phyloP scores from a whole-genome alignment of 2,888 invertebrate species.

The Parascotia fuliginaria region DNA sequence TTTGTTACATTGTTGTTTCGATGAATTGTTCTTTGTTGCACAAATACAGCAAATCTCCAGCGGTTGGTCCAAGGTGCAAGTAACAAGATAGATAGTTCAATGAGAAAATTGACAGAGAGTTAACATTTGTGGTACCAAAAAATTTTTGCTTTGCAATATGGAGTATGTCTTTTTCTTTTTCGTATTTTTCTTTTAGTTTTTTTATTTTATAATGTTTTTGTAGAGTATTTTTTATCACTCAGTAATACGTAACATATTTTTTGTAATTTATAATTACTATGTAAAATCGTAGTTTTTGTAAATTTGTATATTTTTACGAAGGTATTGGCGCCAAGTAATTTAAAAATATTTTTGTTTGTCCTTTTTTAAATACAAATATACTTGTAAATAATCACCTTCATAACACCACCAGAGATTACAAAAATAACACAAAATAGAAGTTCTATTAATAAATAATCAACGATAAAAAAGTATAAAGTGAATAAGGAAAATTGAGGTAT shows the following conservation, averaged over 20 bases:
- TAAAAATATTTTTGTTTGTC: no score
- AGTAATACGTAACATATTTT: neutral
- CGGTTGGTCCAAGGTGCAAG: conserved; percentile 63
- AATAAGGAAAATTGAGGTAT: no score
- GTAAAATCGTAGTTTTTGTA: no score
- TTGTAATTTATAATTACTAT: neutral
- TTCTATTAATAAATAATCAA: no score
- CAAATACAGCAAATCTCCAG: conserved; percentile 46
- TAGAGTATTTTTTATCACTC: neutral
- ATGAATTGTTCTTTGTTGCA: conserved; percentile 20
- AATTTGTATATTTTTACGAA: no score
- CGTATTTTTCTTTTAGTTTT: conserved; percentile 4
- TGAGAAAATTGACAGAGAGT: conserved; percentile 59
- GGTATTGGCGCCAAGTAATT: no score
- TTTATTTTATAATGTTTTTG: neutral
- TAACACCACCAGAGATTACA: no score
- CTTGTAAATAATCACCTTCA: no score
- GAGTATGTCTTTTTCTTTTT: conserved; percentile 53
- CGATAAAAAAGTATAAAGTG: no score
- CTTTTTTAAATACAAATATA: no score
- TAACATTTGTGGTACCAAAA: conserved; percentile 22
- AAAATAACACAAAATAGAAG: no score
- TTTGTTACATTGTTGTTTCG: no score
- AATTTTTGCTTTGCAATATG: conserved; percentile 34
- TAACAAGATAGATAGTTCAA: conserved; percentile 59